phyloP scores from a whole-genome alignment of 2,888 invertebrate species.

The Conistra vaccinii region DNA sequence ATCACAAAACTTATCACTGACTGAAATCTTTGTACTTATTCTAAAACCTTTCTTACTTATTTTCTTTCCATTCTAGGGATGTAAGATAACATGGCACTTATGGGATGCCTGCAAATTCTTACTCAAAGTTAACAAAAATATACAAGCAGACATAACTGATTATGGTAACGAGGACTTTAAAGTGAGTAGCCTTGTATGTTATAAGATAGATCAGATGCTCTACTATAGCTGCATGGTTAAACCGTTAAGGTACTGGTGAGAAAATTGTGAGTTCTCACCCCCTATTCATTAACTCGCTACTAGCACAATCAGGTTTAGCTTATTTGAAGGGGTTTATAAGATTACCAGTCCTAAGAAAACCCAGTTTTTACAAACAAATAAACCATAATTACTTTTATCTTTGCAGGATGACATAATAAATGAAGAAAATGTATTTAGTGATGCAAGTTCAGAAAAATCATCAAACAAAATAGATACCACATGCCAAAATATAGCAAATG shows the following conservation, averaged over 20 bases:
- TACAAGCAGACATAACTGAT: conserved; percentile 47
- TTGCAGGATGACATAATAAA: conserved; percentile 67
- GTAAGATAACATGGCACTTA: conserved; percentile 86
- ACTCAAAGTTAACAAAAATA: conserved; percentile 77
- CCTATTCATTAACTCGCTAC: neutral
- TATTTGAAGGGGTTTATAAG: neutral
- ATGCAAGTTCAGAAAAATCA: conserved; percentile 67
- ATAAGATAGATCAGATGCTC: neutral
- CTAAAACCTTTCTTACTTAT: neutral
- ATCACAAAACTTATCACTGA: neutral
- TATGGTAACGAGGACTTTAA: conserved; percentile 56
- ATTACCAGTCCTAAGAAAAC: neutral
- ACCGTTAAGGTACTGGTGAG: neutral
- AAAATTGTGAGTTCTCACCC: neutral
- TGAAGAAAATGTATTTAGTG: conserved; percentile 67
- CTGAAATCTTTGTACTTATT: neutral
- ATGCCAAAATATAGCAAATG: conserved; percentile 79
- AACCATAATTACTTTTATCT: conserved; percentile 25
- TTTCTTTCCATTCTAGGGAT: conserved; percentile 74
- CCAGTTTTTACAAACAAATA: neutral
- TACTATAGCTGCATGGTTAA: neutral
- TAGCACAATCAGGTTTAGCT: neutral
- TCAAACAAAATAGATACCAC: conserved; percentile 62
- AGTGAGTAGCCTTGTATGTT: conserved; percentile 59
- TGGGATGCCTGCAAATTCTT: conserved; percentile 87